Evolutionary conservation across 2,113 vertebrate species (phyloP), one percentile per base, ranked within the genome.

Genomic region (Corythaeola cristata): DNA sequence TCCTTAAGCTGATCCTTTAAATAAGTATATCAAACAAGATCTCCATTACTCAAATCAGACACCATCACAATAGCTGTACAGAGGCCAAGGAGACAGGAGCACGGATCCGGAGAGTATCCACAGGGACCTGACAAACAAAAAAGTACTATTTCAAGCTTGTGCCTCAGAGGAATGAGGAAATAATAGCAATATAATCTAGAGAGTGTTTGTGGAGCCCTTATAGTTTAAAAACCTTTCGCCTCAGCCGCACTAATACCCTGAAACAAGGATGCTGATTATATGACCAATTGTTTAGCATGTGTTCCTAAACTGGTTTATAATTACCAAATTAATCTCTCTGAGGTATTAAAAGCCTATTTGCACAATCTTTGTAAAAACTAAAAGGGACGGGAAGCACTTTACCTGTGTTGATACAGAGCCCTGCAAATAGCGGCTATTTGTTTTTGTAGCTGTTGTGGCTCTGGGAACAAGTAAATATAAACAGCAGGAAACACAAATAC

Each of bases 381-480:
- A 96, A 93, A 93, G 67, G 75, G 73, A 93, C 96, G 89, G 5
- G 27, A 67, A 95, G 66, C 73, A 52, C 79, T 93, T 93, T 97
- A 98, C 97, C 97, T 98, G 96, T 90, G 85, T 94, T 78, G 89
- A 93, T 96, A 96, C 86, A 96, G 97, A 98, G 97, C 93, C 82
- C 79, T 67, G 94, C 89, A 97, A 96, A 96, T 76, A 96, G 97
- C 84, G 97, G 97, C 92, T 98, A 97, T 98, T 98, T 98, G 97
- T 97, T 98, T 98, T 98, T 97, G 95, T 97, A 98, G 97, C 96
- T 97, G 95, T 98, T 96, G 97, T 97, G 97, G 97, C 96, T 97
- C 98, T 96, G 93, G 96, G 97, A 98, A 97, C 94, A 98, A 98
- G 98, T 97, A 98, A 98, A 98, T 98, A 98, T 97, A 97, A 98